Evolutionary conservation across 2,113 vertebrate species (phyloP).

Genomic region (Mola mola): DNA sequence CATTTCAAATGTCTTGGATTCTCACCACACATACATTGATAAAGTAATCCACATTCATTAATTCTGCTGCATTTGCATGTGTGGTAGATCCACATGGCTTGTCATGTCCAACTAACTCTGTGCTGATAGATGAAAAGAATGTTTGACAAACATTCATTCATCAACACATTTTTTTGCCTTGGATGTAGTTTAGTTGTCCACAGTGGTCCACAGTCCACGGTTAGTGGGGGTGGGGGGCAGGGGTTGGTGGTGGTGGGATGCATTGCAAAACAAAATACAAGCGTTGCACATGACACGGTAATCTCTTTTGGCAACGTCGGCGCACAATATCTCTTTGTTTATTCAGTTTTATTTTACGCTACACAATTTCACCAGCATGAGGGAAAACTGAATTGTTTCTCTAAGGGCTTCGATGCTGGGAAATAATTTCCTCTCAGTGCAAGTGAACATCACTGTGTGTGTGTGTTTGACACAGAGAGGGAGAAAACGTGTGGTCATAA

Average conservation of each 20-base stretch:
- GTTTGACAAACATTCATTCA: constrained; percentile 48
- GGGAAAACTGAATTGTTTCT: constrained; percentile 49
- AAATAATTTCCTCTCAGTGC: constrained; percentile 62
- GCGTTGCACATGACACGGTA: constrained; percentile 29
- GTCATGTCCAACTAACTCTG: constrained; percentile 36
- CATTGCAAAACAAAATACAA: constrained; percentile 19
- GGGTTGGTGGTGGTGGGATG: neutral
- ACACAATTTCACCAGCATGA: constrained; percentile 47
- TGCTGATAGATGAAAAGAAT: constrained; percentile 43
- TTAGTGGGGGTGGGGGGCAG: too few species aligned
- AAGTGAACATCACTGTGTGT: constrained; percentile 44
- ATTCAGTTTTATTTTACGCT: constrained; percentile 28
- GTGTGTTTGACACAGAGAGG: constrained; percentile 8
- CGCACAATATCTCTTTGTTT: constrained; percentile 52
- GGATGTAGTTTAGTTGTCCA: constrained; percentile 7
- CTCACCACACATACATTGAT: constrained; percentile 24
- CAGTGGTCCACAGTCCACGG: too few species aligned
- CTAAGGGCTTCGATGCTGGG: constrained; percentile 49
- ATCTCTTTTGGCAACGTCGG: constrained; percentile 28
- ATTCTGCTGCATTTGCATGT: constrained; percentile 31
- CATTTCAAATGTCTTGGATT: constrained; percentile 37
- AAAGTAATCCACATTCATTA: constrained; percentile 17
- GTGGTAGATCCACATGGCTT: constrained; percentile 36
- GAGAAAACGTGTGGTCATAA: constrained; percentile 59
- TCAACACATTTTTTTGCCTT: constrained; percentile 26